phyloP scores from a whole-genome alignment of 92 coral and sea anemone species.

The Montipora capitata region DNA sequence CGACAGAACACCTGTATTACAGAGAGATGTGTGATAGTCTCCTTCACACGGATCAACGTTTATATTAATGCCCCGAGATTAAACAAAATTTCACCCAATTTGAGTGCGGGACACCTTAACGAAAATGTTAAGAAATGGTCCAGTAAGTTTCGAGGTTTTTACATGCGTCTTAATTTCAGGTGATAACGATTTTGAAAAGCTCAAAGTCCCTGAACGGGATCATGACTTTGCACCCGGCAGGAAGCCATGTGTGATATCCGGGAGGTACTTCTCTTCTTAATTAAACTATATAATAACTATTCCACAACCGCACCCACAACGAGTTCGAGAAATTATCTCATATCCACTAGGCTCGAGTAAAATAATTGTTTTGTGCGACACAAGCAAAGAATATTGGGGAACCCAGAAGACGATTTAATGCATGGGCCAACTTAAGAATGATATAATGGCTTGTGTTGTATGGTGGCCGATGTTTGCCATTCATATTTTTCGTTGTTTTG shows the following conservation, averaged over 20 bases:
- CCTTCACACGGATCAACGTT: background rate
- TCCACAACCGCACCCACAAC: background rate
- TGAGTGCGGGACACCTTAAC: background rate
- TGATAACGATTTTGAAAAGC: background rate
- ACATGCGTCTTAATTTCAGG: background rate
- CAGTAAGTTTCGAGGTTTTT: background rate
- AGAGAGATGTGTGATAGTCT: background rate
- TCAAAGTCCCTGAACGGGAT: background rate
- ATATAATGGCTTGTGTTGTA: background rate
- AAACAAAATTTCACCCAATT: background rate
- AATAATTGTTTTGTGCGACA: background rate
- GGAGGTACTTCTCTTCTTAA: background rate
- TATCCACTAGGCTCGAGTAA: background rate
- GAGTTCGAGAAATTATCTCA: background rate
- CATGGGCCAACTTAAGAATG: too few species aligned
- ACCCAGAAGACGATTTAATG: too few species aligned
- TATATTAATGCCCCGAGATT: background rate
- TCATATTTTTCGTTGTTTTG: background rate
- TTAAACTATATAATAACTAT: background rate
- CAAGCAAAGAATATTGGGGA: background rate
- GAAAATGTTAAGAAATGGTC: background rate
- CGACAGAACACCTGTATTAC: conserved; percentile 15
- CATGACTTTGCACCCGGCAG: background rate
- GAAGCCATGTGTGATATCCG: background rate
- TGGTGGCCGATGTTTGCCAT: conserved; percentile 15